Conservation (phyloP, 2,888 invertebrate species). For the Antheraea yamamai region DNA sequence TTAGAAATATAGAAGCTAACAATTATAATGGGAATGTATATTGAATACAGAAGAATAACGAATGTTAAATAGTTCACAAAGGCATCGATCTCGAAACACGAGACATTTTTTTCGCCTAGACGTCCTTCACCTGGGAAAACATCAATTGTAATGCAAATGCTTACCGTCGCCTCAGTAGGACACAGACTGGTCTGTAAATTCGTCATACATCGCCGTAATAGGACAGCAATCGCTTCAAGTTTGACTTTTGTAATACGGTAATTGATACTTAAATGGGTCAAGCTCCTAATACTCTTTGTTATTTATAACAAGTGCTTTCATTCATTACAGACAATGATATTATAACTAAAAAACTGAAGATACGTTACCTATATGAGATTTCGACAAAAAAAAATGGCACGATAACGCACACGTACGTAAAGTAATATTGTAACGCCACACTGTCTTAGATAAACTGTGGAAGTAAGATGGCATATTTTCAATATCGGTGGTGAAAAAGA, state of each 20-base stretch:
- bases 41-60: not conserved
- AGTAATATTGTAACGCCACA: no score
- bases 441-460: no score
- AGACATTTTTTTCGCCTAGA: constrained; percentile 16
- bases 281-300: not conserved
- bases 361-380: no score
- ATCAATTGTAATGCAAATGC: constrained; percentile 26
- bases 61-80: constrained; percentile 11
- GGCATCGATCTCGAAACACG: constrained; percentile 8
- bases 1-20: not conserved
- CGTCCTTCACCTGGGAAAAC: constrained; percentile 24
- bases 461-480: no score
- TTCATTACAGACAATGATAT: no score
- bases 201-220: constrained; percentile 14
- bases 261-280: not conserved
- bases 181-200: constrained; percentile 13
- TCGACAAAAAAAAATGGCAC: no score
- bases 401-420: no score
- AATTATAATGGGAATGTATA: not conserved
- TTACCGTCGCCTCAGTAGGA: constrained; percentile 19
- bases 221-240: constrained; percentile 2
- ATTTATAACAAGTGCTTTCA: not conserved
- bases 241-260: constrained; percentile 4
- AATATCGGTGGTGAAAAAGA: no score
- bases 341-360: no score